phyloP scores from a whole-genome alignment of 2,797 vertebrate genomes.

The Poecile montanus region DNA sequence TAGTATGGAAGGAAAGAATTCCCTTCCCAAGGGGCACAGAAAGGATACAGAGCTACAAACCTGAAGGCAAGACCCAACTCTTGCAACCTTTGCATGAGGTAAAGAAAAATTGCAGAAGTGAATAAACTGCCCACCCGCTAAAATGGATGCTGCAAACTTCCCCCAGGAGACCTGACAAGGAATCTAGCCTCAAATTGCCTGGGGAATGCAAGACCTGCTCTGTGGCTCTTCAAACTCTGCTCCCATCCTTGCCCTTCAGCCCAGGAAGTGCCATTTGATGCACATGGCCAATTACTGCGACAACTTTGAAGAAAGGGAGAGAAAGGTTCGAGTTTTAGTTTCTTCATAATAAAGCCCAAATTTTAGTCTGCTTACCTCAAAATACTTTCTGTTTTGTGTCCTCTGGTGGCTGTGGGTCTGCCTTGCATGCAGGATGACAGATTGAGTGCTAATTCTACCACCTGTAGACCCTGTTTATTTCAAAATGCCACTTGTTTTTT shows the following conservation, averaged over 20 bases:
- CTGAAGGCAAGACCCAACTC: neutral
- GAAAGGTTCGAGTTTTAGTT: neutral
- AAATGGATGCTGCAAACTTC: neutral
- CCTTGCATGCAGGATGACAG: conserved; percentile 30
- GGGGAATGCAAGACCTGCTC: neutral
- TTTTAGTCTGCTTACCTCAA: neutral
- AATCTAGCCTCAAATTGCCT: neutral
- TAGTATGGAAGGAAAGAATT: neutral
- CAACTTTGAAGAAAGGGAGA: neutral
- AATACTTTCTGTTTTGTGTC: neutral
- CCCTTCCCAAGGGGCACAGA: neutral
- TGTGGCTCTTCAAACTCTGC: neutral
- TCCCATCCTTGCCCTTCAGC: neutral
- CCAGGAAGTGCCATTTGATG: neutral
- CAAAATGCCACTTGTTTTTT: conserved; percentile 61
- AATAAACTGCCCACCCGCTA: neutral
- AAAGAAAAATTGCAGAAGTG: neutral
- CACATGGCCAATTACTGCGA: accelerated
- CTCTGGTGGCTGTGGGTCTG: neutral
- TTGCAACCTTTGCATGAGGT: neutral
- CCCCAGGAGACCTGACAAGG: neutral
- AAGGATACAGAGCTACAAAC: neutral
- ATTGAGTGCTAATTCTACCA: conserved; percentile 64
- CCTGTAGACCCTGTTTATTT: conserved; percentile 64
- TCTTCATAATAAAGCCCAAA: neutral